Base-by-base conservation (phyloP, 2,113 vertebrate species). In the Saccopteryx leptura region DNA sequence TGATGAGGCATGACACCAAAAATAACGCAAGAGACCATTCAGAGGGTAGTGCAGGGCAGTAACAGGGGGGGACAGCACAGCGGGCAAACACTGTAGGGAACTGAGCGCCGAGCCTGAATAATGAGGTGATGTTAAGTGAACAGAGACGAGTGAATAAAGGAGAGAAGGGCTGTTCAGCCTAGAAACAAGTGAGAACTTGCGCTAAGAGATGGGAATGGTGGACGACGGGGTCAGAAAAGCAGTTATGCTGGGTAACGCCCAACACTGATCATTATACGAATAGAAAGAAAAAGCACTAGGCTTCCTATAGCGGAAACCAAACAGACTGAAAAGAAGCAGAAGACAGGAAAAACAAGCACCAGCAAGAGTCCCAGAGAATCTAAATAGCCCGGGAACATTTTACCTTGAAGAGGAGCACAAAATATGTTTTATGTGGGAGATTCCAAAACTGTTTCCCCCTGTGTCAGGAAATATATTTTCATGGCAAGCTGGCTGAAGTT, bases 341-440 rank as follows among this genome's bases (percentile, higher is more conserved):
- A 78, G 85, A 81, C 8, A 90, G 58, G 26, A 90, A 79, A 93
- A 90, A 93, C 23, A 90, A 50, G 26, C 61, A 87, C 33, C 33
- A 90, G 52, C 26, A 89, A 79, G 10, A 94, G n/a, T 68, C 18
- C 21, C 39, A 87, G 72, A 80, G 87, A 97, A 74, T 72, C 7
- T 65, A 65, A 92, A 93, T 50, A 58, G 6, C 2, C 31, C 18
- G 76, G 10, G 21, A 90, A 89, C 50, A 11, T 65, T 91, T 84
- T 52, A 90, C 28, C n/a, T 90, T 80, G 9, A 96, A 92, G 56
- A 88, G 33, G 13, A 94, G 54, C 6, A 81, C 28, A 93, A 95
- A 94, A 15, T 50, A 88, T 0, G 17, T n/a, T 88, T 1, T 31
- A 69, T 75, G 23, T 23, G 52, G 6, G 63, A 88, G n/a, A 88